Evolutionary conservation across 2,888 invertebrate species (phyloP), one percentile per base, ranked within the genome.

Genomic region (Lamproptera curius): DNA sequence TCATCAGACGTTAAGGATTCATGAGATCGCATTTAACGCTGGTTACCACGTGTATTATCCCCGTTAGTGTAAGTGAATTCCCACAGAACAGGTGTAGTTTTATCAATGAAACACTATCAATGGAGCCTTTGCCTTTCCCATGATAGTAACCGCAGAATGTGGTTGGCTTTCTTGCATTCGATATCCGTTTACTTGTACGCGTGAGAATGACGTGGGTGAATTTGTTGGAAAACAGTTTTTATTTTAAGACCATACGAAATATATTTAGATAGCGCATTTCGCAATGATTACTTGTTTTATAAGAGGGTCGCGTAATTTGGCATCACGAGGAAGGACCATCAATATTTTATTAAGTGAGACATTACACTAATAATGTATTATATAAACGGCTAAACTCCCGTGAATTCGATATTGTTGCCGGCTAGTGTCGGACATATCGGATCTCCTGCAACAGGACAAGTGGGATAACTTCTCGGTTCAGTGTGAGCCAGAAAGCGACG

Each of bases 181-280:
- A 46, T 46, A 46, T 46, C 46, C 46, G 46, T 46, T n/a, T 46
- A 46, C 46, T 17, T 41, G 23, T 40, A 33, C 46, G 36, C 46
- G 31, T 46, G 46, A 36, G 46, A 46, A 36, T 35, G 34, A 16
- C 38, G 20, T 16, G 3, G 4, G 17, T 37, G 28, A n/a, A 16
- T 16, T 31, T 16, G 23, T 23, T 2, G 2, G 10, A 20, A 23
- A 23, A n/a, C 10, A 5, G n/a, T 23, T 26, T 13, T 16, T 11
- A n/a, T 37, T 17, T n/a, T 17, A 11, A 6, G 17, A 5, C 2
- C 1, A 37, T 17, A 2, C 16, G 11, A 2, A n/a, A 11, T 2
- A 11, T 11, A 11, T 31, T 31, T n/a, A 13, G 6, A 11, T 31
- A 13, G n/a, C n/a, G 4, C 11, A 1, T 31, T 31, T 11, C 3